A percentile compares a stretch with the other conserved stretches of the same genome.
These are phyloP conservation scores for Berghia stephanieae DNA, from an alignment of 1,140 invertebrate species.

Conservation along the genomic window DNA sequence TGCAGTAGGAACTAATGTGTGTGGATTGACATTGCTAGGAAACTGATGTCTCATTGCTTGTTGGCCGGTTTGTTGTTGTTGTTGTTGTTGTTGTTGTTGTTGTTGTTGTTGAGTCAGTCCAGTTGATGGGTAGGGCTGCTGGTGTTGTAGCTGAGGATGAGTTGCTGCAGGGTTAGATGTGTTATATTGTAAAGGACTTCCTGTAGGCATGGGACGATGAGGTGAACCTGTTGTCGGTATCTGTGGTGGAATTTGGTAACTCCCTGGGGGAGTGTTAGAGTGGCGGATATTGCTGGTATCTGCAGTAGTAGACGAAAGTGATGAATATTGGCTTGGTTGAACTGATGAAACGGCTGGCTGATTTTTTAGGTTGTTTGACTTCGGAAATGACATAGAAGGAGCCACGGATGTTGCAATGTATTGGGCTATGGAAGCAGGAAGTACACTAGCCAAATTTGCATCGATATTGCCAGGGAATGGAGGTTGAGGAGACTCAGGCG, in stretches of 20 bases:
- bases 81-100: constrained; percentile 23
- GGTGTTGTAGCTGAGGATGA: not conserved
- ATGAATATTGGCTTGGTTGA: too few species aligned
- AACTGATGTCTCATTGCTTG: too few species aligned
- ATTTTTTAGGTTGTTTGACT: too few species aligned
- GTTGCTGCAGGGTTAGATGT: not conserved
- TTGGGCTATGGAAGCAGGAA: constrained; percentile 28
- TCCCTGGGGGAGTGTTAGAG: not conserved
- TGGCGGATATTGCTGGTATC: too few species aligned
- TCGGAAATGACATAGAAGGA: not conserved
- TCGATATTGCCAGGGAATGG: not conserved
- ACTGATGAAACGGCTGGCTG: constrained; percentile 12
- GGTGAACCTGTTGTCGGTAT: not conserved
- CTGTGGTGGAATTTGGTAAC: not conserved
- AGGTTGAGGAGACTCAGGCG: not conserved
- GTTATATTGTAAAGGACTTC: not conserved
- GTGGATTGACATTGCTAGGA: too few species aligned
- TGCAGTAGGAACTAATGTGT: too few species aligned
- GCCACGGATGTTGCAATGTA: constrained; percentile 14
- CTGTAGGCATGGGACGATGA: not conserved
- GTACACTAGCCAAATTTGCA: constrained; percentile 17
- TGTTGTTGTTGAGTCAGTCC: not conserved
- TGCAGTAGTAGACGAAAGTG: too few species aligned
- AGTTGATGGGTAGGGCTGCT: not conserved
- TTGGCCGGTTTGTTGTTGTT: not conserved